Conservation (phyloP, 2,888 invertebrate species). For the Lasioglossum lativentre region DNA sequence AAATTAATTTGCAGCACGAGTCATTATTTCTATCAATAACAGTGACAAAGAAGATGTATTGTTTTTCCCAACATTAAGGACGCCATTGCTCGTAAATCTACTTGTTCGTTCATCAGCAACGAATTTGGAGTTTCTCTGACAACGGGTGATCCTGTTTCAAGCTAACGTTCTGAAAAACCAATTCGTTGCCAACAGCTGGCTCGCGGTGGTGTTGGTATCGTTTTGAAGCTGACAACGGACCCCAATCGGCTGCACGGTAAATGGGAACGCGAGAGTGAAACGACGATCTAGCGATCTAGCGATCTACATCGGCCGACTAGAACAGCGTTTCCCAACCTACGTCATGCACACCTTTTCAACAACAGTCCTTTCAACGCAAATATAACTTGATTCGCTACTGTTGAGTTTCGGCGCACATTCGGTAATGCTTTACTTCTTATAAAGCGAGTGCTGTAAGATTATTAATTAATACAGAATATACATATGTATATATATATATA, state of each 20-base stretch:
- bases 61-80: not conserved
- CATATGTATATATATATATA: too few relatives aligned
- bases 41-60: not conserved
- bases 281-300: slow-evolving; percentile 66
- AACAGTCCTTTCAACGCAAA: not conserved
- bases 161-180: not conserved
- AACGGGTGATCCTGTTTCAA: not conserved
- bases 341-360: slow-evolving; percentile 9
- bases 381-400: not conserved
- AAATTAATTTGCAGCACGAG: not conserved
- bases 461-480: too few relatives aligned
- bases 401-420: too few relatives aligned
- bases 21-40: not conserved
- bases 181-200: slow-evolving; percentile 1
- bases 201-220: slow-evolving; percentile 11
- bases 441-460: too few relatives aligned
- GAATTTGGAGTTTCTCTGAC: not conserved
- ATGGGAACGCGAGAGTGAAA: slow-evolving; percentile 84
- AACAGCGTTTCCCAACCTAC: slow-evolving; percentile 58
- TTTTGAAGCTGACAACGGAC: slow-evolving; percentile 33
- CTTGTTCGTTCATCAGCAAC: not conserved
- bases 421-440: too few relatives aligned
- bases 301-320: slow-evolving; percentile 55
- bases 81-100: not conserved
- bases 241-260: slow-evolving; percentile 77